phyloP scores from a whole-genome alignment of 1,140 invertebrate species.

The Drosophila arawakana region DNA sequence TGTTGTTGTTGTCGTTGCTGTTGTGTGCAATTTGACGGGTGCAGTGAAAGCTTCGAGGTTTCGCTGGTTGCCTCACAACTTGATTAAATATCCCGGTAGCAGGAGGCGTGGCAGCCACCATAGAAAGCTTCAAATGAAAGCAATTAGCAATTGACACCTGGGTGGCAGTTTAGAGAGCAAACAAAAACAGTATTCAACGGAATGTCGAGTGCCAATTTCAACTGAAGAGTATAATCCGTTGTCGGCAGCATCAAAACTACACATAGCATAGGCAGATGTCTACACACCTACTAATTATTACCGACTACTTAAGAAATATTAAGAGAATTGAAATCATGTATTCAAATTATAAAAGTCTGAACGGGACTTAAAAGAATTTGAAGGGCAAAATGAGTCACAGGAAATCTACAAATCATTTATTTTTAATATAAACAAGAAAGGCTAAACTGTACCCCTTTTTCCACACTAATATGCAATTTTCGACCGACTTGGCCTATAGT shows the following conservation, averaged over 20 bases:
- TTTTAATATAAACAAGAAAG: too few species aligned
- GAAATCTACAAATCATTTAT: too few species aligned
- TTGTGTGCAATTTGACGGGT: slow-evolving; percentile 25
- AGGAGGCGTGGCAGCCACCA: slow-evolving; percentile 14
- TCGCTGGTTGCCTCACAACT: slow-evolving; percentile 34
- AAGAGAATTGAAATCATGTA: too few species aligned
- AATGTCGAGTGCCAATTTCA: not conserved
- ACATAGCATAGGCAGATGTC: not conserved
- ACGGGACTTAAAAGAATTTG: too few species aligned
- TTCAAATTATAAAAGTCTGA: too few species aligned
- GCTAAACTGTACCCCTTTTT: too few species aligned
- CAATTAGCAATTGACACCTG: slow-evolving; percentile 61
- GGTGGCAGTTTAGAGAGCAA: slow-evolving; percentile 40
- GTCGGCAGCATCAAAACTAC: not conserved
- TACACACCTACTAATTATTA: too few species aligned
- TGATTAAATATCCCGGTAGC: slow-evolving; percentile 55
- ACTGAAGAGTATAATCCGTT: not conserved
- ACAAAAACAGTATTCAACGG: slow-evolving; percentile 3
- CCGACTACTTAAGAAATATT: too few species aligned
- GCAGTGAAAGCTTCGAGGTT: slow-evolving; percentile 53
- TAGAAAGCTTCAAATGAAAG: slow-evolving; percentile 41
- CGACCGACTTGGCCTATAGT: too few species aligned
- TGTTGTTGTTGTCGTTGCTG: slow-evolving; percentile 13
- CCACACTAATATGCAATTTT: too few species aligned
- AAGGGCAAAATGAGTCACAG: too few species aligned